Evolutionary conservation across 2,797 vertebrate genomes (phyloP).

Genomic region (Falco rusticolus): DNA sequence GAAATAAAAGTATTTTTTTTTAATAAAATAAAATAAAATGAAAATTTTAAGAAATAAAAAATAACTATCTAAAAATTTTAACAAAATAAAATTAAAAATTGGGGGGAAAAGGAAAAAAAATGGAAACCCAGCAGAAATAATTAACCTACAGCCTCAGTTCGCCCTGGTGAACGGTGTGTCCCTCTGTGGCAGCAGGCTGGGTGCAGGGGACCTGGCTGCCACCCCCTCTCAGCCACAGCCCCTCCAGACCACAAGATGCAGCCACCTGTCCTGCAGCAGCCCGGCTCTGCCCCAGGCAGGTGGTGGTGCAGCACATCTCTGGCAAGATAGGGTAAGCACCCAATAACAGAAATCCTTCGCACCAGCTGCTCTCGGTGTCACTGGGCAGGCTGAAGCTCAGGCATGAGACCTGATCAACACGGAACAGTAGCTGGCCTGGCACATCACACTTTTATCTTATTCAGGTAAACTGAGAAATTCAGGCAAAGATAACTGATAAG

Average conservation of each 20-base stretch:
- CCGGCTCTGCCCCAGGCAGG: not conserved
- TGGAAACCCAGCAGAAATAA: too few species aligned
- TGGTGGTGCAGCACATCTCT: not conserved
- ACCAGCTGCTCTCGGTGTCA: accelerated
- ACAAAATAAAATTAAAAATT: too few species aligned
- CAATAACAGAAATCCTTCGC: not conserved
- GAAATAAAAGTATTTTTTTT: not conserved
- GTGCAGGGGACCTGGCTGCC: not conserved
- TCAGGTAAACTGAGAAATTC: not conserved
- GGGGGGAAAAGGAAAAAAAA: too few species aligned
- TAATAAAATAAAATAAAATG: too few species aligned
- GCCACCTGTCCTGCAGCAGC: too few species aligned
- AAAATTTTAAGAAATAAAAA: too few species aligned
- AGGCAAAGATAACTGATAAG: not conserved
- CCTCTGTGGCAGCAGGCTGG: not conserved
- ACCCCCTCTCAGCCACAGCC: not conserved
- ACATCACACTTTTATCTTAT: accelerated
- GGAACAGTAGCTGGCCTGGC: not conserved
- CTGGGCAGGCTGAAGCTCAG: not conserved
- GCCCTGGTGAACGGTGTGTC: accelerated
- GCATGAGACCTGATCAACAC: too few species aligned
- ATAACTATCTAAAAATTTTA: too few species aligned
- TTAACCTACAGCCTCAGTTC: too few species aligned
- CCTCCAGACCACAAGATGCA: too few species aligned
- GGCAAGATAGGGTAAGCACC: not conserved